phyloP scores from a whole-genome alignment of 2,888 invertebrate genomes.

The Spilosoma lubricipeda region DNA sequence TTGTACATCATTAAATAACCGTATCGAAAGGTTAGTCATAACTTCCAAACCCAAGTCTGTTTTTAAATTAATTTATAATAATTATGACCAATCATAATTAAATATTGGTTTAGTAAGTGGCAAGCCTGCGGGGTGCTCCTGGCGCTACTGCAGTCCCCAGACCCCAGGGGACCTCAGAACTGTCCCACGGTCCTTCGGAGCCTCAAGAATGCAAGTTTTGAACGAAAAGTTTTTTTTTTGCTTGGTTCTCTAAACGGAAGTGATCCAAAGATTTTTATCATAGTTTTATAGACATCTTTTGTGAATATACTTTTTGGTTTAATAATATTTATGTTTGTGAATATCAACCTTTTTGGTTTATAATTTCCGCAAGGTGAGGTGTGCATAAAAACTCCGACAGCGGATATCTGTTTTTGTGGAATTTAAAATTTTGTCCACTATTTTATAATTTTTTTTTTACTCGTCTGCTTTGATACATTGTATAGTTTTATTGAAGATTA shows the following conservation, averaged over 20 bases:
- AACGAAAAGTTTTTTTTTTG: constrained; percentile 48
- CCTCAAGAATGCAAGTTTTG: constrained; percentile 57
- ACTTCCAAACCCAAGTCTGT: constrained; percentile 9
- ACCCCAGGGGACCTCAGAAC: constrained; percentile 50
- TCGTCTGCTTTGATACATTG: background rate
- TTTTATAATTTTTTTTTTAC: background rate
- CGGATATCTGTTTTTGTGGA: background rate
- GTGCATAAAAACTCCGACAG: background rate
- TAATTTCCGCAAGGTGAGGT: constrained; percentile 1
- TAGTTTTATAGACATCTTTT: constrained; percentile 35
- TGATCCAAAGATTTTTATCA: constrained; percentile 54
- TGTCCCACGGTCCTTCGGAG: constrained; percentile 59
- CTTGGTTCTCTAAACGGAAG: constrained; percentile 59
- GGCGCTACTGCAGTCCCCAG: constrained; percentile 63
- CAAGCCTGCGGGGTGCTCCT: constrained; percentile 61
- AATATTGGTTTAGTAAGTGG: constrained; percentile 64
- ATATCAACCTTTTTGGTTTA: constrained; percentile 4
- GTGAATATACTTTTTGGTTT: constrained; percentile 36
- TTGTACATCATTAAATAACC: constrained; percentile 4
- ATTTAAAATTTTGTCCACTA: background rate
- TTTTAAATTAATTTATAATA: constrained; percentile 57
- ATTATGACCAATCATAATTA: constrained; percentile 61
- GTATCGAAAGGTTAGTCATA: constrained; percentile 6
- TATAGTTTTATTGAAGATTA: background rate
- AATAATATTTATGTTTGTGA: constrained; percentile 21